Percentiles rank a stretch among this genome's conserved stretches.
These are phyloP conservation scores for Sisyra terminalis DNA, from an alignment of 2,888 invertebrate species.

Conservation along the genomic window DNA sequence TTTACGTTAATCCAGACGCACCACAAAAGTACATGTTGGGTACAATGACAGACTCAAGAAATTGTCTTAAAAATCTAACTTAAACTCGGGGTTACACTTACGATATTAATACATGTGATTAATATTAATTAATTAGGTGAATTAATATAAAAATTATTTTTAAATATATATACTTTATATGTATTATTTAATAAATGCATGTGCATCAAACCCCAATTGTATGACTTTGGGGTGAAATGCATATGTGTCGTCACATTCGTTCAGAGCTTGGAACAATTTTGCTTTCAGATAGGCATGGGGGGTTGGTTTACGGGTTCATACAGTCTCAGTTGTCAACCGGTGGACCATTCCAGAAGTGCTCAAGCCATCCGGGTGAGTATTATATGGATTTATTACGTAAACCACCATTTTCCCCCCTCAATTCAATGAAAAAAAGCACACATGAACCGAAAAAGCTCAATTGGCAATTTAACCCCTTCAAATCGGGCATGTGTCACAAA, in stretches of 20 bases:
- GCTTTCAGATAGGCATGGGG: constrained; percentile 71
- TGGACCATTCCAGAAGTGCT: constrained; percentile 85
- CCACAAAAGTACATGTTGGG: too few species aligned
- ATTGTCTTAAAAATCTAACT: too few species aligned
- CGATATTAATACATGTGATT: background rate
- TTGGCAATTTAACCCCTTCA: too few species aligned
- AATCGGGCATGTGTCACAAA: too few species aligned
- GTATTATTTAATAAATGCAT: background rate
- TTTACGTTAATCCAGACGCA: too few species aligned
- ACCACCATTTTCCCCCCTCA: too few species aligned
- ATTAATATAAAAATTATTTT: background rate
- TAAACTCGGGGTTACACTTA: too few species aligned
- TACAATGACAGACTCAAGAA: too few species aligned
- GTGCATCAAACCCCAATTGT: background rate
- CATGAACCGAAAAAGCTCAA: too few species aligned
- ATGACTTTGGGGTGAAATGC: constrained; percentile 4
- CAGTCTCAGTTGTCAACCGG: constrained; percentile 91
- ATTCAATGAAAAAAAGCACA: too few species aligned
- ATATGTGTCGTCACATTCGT: constrained; percentile 10
- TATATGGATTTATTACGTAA: too few species aligned
- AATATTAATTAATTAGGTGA: background rate
- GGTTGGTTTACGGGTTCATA: constrained; percentile 94
- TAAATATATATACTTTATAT: background rate
- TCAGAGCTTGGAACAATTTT: constrained; percentile 21
- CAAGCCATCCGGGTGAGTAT: constrained; percentile 81